Evolutionary conservation across 2,113 vertebrate species (phyloP), one percentile per base, ranked within the genome.

Genomic region (Colistium nudipinnis): DNA sequence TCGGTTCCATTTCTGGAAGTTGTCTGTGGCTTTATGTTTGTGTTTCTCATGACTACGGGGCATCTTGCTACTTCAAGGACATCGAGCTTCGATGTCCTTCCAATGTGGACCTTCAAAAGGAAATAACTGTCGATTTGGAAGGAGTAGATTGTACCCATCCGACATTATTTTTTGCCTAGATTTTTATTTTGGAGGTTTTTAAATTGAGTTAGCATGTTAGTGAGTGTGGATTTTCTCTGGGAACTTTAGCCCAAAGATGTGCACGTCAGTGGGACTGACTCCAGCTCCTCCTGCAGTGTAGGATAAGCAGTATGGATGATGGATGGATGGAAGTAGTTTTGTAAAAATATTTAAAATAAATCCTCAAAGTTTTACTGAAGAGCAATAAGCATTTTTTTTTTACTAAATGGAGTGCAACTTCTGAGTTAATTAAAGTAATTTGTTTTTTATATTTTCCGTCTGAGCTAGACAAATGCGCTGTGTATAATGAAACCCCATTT

Each of bases 1-100:
- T 16, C 6, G 41, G 24, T 48, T 48, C 8, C 13, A 56, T 43
- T 67, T 68, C 20, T 51, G 25, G 33, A 56, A 57, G 27, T 63
- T 53, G 59, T n/a, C 38, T 67, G 20, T 44, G 22, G 33, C 43
- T 36, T 51, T 28, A 28, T 28, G 10, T 56, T 38, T 27, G 16
- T 22, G 14, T n/a, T n/a, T n/a, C n/a, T n/a, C n/a, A n/a, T 75
- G 27, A 25, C 30, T 5, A 9, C 19, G 39, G 13, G 19, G 14
- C 13, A 36, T 45, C 22, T 38, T 14, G 13, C 36, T 39, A 4
- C 36, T 39, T 13, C 10, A 16, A 9, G n/a, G n/a, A n/a, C n/a
- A n/a, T n/a, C n/a, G 9, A 33, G 16, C 38, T 41, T 11, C 4
- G 3, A 49, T 27, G 16, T 38, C 22, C 24, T 12, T 8, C 4